phyloP scores from a whole-genome alignment of 2,113 vertebrate species.

The Odocoileus hemionus region DNA sequence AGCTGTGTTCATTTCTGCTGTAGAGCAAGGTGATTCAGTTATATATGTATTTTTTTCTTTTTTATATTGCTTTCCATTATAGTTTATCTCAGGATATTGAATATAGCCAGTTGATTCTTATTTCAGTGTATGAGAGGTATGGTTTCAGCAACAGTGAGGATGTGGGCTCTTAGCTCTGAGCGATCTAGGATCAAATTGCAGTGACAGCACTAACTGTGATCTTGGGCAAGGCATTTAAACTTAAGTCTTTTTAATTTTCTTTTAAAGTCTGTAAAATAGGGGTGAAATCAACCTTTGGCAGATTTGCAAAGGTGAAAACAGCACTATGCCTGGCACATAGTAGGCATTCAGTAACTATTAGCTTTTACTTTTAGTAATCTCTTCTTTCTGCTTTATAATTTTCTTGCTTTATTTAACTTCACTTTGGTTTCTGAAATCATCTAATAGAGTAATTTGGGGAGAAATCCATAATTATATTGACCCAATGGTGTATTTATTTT shows the following conservation, averaged over 20 bases:
- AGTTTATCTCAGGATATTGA: background rate
- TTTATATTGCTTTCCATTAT: background rate
- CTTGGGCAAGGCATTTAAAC: background rate
- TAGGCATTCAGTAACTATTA: background rate
- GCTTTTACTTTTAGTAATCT: background rate
- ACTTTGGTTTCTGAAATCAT: conserved; percentile 16
- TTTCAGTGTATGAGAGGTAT: accelerated
- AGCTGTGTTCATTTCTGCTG: background rate
- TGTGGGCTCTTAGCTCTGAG: background rate
- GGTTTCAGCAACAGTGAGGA: background rate
- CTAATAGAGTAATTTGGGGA: background rate
- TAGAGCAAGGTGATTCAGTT: background rate
- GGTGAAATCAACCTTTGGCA: background rate
- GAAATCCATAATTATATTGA: background rate
- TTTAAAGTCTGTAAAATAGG: background rate
- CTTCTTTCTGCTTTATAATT: background rate
- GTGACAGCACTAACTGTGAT: background rate
- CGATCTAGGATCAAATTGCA: background rate
- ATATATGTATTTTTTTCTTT: background rate
- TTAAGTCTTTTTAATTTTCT: background rate
- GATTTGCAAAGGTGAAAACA: background rate
- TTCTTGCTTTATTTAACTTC: background rate
- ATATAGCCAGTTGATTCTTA: background rate
- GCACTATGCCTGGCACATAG: background rate
- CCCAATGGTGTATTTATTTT: background rate